A percentile compares a stretch with the other conserved stretches of the same genome.
Conservation (phyloP, 2,888 invertebrate genomes). For the Syritta pipiens region DNA sequence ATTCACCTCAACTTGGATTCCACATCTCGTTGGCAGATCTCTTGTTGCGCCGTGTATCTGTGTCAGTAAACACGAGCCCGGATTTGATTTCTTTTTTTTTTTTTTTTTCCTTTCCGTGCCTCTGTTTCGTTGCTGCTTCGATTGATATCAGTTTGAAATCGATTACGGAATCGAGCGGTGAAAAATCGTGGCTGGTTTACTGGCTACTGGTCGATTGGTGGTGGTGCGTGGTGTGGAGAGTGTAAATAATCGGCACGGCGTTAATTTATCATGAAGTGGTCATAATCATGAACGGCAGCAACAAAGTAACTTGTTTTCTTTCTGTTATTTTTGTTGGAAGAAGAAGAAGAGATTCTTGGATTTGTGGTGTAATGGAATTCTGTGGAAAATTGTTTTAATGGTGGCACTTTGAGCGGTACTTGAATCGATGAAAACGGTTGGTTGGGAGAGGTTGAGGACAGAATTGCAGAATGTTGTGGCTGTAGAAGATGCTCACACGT, state of each 20-base stretch:
- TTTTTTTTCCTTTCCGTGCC: neutral
- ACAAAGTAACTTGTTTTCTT: slow-evolving; percentile 6
- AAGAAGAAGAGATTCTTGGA: neutral
- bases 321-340: slow-evolving; percentile 19
- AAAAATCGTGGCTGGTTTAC: no score
- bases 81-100: slow-evolving; percentile 35
- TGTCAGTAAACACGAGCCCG: slow-evolving; percentile 46
- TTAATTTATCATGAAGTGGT: slow-evolving; percentile 49
- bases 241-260: slow-evolving; percentile 30
- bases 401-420: slow-evolving; percentile 24
- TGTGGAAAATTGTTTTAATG: slow-evolving; percentile 1
- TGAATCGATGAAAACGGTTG: slow-evolving; percentile 23
- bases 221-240: no score
- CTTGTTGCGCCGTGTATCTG: slow-evolving; percentile 16
- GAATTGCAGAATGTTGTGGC: no score
- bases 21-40: no score
- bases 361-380: slow-evolving; percentile 2
- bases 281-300: slow-evolving; percentile 14
- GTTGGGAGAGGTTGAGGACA: no score
- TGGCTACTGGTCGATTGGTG: no score
- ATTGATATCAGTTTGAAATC: slow-evolving; percentile 44
- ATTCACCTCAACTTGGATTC: slow-evolving; percentile 1
- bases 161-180: slow-evolving; percentile 42
- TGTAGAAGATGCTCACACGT: no score
- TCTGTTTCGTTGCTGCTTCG: slow-evolving; percentile 12